A percentile compares a stretch with the other conserved stretches of the same genome.
These are phyloP conservation scores for Cosmopolites sordidus DNA, from an alignment of 2,888 invertebrate genomes.

Conservation along the genomic window DNA sequence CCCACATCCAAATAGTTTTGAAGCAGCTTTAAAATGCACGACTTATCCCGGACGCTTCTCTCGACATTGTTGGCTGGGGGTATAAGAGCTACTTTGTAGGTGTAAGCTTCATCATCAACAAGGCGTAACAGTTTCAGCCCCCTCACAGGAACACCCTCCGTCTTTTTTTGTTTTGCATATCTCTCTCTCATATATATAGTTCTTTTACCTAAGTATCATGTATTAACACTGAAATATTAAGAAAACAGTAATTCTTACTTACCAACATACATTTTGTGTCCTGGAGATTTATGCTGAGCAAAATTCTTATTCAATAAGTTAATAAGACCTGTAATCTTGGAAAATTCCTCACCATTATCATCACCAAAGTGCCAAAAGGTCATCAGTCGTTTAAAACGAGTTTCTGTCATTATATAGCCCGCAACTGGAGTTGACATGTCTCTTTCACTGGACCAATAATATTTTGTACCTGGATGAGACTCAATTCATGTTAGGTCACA, in stretches of 20 bases:
- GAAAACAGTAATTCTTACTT: not conserved
- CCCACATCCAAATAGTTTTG: slow-evolving; percentile 7
- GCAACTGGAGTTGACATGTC: slow-evolving; percentile 13
- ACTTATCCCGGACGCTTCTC: not conserved
- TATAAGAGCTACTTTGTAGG: slow-evolving; percentile 3
- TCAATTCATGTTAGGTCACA: not conserved
- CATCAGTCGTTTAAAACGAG: slow-evolving; percentile 19
- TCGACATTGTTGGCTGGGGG: not conserved
- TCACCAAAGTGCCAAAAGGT: slow-evolving; percentile 20
- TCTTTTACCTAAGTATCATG: not conserved
- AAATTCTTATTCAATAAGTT: not conserved
- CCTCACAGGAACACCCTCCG: slow-evolving; percentile 1
- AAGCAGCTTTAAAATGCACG: not conserved
- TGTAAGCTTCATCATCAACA: slow-evolving; percentile 2
- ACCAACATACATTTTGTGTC: slow-evolving; percentile 4
- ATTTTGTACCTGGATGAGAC: slow-evolving; percentile 2
- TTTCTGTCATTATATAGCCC: slow-evolving; percentile 18
- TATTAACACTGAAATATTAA: no score
- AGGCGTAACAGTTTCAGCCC: slow-evolving; percentile 4
- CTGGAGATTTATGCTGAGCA: not conserved
- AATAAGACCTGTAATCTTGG: not conserved
- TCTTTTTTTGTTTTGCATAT: not conserved
- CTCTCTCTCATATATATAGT: slow-evolving; percentile 2
- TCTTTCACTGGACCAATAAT: slow-evolving; percentile 21
- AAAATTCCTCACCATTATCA: slow-evolving; percentile 2